These are phyloP conservation scores for Enteromius viviparus DNA, from an alignment of 2,797 vertebrate genomes.

Conservation along the genomic window DNA sequence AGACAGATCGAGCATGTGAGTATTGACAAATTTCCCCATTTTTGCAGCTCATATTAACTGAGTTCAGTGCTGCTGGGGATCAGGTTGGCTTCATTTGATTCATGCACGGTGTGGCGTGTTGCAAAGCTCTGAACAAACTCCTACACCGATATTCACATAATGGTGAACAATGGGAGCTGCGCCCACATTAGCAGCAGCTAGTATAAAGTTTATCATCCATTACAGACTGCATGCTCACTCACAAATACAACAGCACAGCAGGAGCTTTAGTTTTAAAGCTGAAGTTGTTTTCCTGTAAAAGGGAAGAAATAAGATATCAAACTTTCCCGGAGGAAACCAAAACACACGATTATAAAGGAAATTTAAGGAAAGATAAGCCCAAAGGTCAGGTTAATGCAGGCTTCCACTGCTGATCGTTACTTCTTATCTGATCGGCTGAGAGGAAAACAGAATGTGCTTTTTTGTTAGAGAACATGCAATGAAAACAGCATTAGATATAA, in stretches of 20 bases:
- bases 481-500: neutral
- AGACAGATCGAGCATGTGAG: conserved; percentile 51
- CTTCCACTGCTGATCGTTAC: conserved; percentile 4
- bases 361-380: conserved; percentile 5
- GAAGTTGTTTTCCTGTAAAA: conserved; percentile 35
- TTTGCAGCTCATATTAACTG: conserved; percentile 35
- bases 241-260: conserved; percentile 41
- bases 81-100: conserved; percentile 35
- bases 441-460: neutral
- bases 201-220: conserved; percentile 44
- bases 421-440: conserved; percentile 10
- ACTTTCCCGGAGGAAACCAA: conserved; percentile 14
- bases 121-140: conserved; percentile 28
- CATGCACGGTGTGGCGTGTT: conserved; percentile 9
- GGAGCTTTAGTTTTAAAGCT: conserved; percentile 23
- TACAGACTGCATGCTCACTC: conserved; percentile 31
- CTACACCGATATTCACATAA: conserved; percentile 40
- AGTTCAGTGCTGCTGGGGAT: conserved; percentile 32
- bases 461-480: conserved; percentile 1
- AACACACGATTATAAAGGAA: conserved; percentile 24
- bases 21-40: conserved; percentile 49
- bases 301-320: conserved; percentile 29
- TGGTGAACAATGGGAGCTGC: conserved; percentile 37
- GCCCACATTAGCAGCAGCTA: conserved; percentile 29
- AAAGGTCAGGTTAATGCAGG: conserved; percentile 27